Evolutionary conservation across 2,888 invertebrate species (phyloP).

Genomic region (Philonicus albiceps): DNA sequence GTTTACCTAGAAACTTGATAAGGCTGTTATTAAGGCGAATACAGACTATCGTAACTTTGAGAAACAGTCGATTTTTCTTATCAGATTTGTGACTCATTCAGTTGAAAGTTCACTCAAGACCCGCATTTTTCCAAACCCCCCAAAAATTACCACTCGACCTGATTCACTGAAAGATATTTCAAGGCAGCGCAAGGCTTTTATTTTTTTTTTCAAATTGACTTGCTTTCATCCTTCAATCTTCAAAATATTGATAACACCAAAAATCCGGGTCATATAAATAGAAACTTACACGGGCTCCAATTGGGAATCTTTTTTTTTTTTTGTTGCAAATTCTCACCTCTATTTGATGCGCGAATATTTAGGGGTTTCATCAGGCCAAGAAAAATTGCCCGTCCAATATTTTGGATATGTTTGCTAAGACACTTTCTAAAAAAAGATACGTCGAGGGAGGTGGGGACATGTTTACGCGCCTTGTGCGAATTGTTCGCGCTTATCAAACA

Average conservation of each 20-base stretch:
- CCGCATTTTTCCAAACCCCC: not conserved
- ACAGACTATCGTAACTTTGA: not conserved
- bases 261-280: not conserved
- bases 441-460: not conserved
- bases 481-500: not conserved
- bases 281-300: not conserved
- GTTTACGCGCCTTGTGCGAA: not conserved
- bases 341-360: not conserved
- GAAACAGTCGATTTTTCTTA: not conserved
- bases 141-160: not conserved
- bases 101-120: not conserved
- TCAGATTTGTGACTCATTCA: not conserved
- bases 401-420: not conserved
- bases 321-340: not conserved
- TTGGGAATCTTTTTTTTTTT: not conserved
- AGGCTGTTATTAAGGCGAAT: not conserved
- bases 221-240: not conserved
- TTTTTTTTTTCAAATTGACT: not conserved
- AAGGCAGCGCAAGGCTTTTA: not conserved
- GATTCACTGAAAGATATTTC: not conserved
- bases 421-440: not conserved
- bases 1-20: not conserved
- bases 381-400: not conserved
- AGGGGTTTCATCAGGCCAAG: not conserved
- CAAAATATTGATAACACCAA: not conserved